These are phyloP conservation scores for Mongoloraphidia duomilia DNA, from an alignment of 2,888 invertebrate species.

Conservation along the genomic window DNA sequence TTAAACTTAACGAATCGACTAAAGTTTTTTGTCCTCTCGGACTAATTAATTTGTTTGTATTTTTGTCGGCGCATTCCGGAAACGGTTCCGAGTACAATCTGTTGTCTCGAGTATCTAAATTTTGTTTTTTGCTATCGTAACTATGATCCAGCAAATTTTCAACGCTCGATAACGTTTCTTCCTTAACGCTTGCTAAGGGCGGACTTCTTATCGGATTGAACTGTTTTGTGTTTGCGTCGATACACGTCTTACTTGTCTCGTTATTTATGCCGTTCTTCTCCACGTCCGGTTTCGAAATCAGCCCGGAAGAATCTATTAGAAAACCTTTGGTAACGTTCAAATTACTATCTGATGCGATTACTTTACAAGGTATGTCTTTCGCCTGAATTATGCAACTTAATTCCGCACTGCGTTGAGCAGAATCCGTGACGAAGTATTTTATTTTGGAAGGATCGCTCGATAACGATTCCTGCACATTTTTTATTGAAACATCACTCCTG, in stretches of 20 bases:
- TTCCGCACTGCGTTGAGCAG: constrained; percentile 16
- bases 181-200: constrained; percentile 32
- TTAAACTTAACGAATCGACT: constrained; percentile 32
- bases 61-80: constrained; percentile 7
- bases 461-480: background rate
- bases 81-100: background rate
- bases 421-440: constrained; percentile 9
- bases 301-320: constrained; percentile 4
- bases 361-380: constrained; percentile 1
- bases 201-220: constrained; percentile 19
- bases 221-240: background rate
- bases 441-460: constrained; percentile 6
- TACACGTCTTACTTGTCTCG: constrained; percentile 4
- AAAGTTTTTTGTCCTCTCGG: constrained; percentile 20
- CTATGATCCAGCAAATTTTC: constrained; percentile 25
- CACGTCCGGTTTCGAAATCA: too few species aligned
- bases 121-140: background rate
- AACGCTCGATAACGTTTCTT: constrained; percentile 26
- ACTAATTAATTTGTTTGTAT: constrained; percentile 4
- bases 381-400: constrained; percentile 10
- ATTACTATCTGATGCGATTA: constrained; percentile 9
- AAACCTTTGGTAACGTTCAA: constrained; percentile 15
- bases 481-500: too few species aligned
- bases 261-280: background rate
- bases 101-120: background rate